Evolutionary conservation across 2,888 invertebrate genomes (phyloP).

Genomic region (Embidobia sp.): DNA sequence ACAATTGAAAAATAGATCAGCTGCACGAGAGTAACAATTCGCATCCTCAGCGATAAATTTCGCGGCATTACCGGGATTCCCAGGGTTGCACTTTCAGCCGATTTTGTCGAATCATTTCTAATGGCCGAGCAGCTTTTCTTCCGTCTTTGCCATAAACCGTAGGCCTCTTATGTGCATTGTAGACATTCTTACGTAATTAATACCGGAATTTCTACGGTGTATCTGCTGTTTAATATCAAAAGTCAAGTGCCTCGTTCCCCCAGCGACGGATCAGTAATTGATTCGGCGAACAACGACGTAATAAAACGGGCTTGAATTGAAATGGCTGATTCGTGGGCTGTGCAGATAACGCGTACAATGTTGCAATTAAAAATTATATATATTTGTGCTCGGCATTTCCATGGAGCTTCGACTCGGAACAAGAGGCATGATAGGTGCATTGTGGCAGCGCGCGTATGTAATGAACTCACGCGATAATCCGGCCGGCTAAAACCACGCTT

Average conservation of each 20-base stretch:
- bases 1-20: constrained; percentile 15
- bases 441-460: constrained; percentile 70
- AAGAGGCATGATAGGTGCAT: constrained; percentile 66
- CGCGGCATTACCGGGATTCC: neutral
- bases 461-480: constrained; percentile 79
- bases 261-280: constrained; percentile 31
- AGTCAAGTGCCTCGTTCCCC: constrained; percentile 27
- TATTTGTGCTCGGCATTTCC: constrained; percentile 43
- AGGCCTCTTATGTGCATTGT: constrained; percentile 25
- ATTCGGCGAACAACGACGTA: constrained; percentile 30
- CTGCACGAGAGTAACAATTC: no score
- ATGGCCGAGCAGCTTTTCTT: neutral
- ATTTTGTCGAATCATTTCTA: constrained; percentile 9
- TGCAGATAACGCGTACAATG: constrained; percentile 33
- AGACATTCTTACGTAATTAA: constrained; percentile 46
- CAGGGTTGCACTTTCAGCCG: constrained; percentile 1
- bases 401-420: constrained; percentile 66
- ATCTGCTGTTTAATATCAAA: constrained; percentile 44
- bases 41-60: constrained; percentile 13
- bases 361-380: constrained; percentile 50
- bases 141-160: neutral
- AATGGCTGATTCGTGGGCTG: neutral
- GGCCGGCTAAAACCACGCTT: constrained; percentile 72
- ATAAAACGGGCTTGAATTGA: constrained; percentile 24
- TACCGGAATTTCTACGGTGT: constrained; percentile 31